phyloP scores from a whole-genome alignment of 2,113 vertebrate species.

The Clupea harengus region DNA sequence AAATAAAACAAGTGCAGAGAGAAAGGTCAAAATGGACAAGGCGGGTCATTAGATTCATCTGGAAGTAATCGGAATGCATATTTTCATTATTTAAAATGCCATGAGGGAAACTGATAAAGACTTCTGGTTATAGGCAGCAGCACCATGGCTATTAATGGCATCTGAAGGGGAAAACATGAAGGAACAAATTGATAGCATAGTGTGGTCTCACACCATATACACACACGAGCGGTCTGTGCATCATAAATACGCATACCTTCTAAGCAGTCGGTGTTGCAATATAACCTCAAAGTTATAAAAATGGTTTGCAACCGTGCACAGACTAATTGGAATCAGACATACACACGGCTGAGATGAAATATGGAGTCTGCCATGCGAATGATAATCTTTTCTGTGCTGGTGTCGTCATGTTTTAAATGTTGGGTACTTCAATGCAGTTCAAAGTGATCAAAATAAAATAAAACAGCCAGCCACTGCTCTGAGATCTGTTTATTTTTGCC shows the following conservation, averaged over 20 bases:
- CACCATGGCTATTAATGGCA: neutral
- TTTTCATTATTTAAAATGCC: constrained; percentile 2
- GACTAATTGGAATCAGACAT: neutral
- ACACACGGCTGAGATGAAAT: neutral
- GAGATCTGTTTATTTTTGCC: neutral
- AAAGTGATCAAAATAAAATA: neutral
- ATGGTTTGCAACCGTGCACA: neutral
- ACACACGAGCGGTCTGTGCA: neutral
- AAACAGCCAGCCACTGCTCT: neutral
- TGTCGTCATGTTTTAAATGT: neutral
- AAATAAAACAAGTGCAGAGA: constrained; percentile 7
- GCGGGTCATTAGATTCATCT: neutral
- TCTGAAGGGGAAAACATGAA: neutral
- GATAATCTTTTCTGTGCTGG: neutral
- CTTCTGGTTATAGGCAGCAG: neutral
- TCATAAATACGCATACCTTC: neutral
- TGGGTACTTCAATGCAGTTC: neutral
- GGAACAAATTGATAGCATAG: neutral
- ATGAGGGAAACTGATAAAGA: neutral
- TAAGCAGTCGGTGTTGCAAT: neutral
- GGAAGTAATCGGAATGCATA: neutral
- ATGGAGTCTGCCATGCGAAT: neutral
- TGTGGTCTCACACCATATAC: neutral
- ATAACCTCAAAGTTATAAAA: neutral
- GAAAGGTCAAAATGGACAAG: constrained; percentile 32